Base-by-base conservation (phyloP, 2,888 invertebrate species). In the Eristalinus sepulchralis region DNA sequence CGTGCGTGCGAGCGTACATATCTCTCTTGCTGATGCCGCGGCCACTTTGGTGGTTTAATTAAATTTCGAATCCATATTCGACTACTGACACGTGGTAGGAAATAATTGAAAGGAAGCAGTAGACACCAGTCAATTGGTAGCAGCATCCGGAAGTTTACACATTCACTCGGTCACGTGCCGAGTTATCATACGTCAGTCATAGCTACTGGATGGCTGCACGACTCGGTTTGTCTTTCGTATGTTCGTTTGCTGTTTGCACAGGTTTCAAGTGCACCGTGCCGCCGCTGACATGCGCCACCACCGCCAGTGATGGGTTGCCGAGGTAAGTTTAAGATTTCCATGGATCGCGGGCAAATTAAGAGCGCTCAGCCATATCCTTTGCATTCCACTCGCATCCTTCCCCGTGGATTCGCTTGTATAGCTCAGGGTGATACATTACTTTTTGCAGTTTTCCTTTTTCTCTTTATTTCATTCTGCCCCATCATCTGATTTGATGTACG, bases 401-500 rank as follows among this genome's bases (percentile, higher is more conserved):
- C 9, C 27, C 47, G 53, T 47, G 55, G 47, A n/a, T 22, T 57
- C 27, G 67, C 17, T n/a, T 55, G 67, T 67, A 57, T 53, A 39
- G 73, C 77, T 57, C 20, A 22, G 72, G 72, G 68, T 77, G 55
- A 77, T 81, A 81, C 81, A 78, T 85, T 81, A 81, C 73, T 85
- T 60, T 73, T 73, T 55, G 77, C 70, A 76, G 57, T 57, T 57
- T 57, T 62, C 72, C 27, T 39, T 24, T 27, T 47, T 66, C 47
- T 62, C 47, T 47, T 17, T 47, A 47, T 47, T 47, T 17, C 47
- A 67, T 85, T 78, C 72, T 81, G 77, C 77, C 70, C 60, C 73
- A 78, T 85, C 85, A 85, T 85, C 70, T 78, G 77, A 85, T 85
- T 81, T 77, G 81, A 81, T 81, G 72, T 73, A 81, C 85, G 81